Conservation (phyloP, 2,797 vertebrate genomes). For the Poecile montanus region DNA sequence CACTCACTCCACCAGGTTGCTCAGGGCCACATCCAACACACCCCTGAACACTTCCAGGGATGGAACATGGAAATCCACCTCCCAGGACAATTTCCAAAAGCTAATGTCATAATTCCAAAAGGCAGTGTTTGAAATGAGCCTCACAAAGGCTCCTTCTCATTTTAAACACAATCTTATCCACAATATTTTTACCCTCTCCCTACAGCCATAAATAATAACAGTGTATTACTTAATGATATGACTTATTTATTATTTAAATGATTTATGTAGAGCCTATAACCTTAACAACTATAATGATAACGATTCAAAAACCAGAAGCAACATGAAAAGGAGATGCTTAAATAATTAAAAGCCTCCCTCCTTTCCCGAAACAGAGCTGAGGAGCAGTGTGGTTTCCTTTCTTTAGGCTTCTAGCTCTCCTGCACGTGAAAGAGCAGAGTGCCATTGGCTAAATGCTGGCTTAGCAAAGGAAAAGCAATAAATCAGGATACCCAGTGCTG, state of each 20-base stretch:
- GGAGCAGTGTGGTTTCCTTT: slow-evolving; percentile 24
- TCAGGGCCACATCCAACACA: not conserved
- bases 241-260: slow-evolving; percentile 71
- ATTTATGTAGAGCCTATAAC: slow-evolving; percentile 63
- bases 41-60: not conserved
- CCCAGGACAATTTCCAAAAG: not conserved
- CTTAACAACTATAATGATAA: slow-evolving; percentile 61
- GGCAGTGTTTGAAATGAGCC: not conserved
- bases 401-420: slow-evolving; percentile 21
- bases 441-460: slow-evolving; percentile 52
- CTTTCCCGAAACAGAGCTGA: slow-evolving; percentile 50
- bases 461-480: slow-evolving; percentile 49
- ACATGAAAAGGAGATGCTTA: slow-evolving; percentile 68
- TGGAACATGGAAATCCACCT: not conserved
- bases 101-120: not conserved
- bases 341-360: slow-evolving; percentile 67
- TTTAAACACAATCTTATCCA: not conserved
- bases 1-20: not conserved
- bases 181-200: not conserved
- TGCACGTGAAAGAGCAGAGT: slow-evolving; percentile 12
- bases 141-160: not conserved
- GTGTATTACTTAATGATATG: slow-evolving; percentile 62
- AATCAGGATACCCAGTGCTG: slow-evolving; percentile 25
- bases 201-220: slow-evolving; percentile 55
- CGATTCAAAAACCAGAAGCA: slow-evolving; percentile 67